These are phyloP conservation scores for Centropus unirufus DNA, from an alignment of 2,113 vertebrate genomes.

Conservation along the genomic window DNA sequence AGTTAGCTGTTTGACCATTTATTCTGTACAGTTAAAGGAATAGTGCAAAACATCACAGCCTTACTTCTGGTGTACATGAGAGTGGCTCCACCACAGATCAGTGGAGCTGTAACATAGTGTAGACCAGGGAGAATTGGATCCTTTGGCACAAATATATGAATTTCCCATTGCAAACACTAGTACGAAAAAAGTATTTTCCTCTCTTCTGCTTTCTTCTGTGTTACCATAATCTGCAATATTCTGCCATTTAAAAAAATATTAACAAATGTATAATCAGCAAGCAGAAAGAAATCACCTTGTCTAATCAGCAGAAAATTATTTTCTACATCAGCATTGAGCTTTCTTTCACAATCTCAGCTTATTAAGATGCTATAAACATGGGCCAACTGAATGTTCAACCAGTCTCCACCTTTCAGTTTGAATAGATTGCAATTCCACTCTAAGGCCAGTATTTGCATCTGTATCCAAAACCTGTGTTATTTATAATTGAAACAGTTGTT, in stretches of 20 bases:
- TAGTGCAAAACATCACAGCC: not conserved
- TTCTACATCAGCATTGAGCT: not conserved
- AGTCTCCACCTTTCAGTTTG: not conserved
- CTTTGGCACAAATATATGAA: not conserved
- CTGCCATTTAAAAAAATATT: not conserved
- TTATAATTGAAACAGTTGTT: not conserved
- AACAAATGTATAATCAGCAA: rapidly evolving
- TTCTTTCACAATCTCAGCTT: not conserved
- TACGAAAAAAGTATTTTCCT: not conserved
- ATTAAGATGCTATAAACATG: not conserved
- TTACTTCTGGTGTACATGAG: not conserved
- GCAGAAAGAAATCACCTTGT: not conserved
- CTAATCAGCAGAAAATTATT: not conserved
- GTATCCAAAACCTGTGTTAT: not conserved
- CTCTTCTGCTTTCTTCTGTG: not conserved
- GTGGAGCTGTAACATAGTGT: not conserved
- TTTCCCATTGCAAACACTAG: not conserved
- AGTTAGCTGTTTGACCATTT: not conserved
- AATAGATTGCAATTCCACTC: not conserved
- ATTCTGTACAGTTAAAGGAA: not conserved
- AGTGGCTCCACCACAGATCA: not conserved
- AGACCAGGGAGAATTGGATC: not conserved
- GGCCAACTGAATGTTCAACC: not conserved
- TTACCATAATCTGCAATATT: not conserved
- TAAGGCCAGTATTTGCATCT: not conserved